Evolutionary conservation across 1,140 invertebrate species (phyloP).

Genomic region (Drosophila takahashii): DNA sequence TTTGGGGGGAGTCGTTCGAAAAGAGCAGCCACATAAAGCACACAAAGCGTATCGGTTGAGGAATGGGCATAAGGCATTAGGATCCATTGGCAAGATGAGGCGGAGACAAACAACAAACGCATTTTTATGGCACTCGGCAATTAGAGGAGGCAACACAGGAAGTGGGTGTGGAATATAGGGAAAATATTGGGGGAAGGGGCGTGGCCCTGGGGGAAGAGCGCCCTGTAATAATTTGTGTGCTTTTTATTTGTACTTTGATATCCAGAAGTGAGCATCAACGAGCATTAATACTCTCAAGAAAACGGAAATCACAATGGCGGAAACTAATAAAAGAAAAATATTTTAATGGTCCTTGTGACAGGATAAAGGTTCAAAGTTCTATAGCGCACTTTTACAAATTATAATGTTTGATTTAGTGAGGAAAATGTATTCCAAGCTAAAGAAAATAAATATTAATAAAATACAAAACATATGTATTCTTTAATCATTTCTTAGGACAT

Average conservation of each 20-base stretch:
- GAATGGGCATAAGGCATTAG: not conserved
- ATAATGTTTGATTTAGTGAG: no score
- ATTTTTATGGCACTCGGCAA: slow-evolving; percentile 80
- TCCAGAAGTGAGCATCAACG: slow-evolving; percentile 24
- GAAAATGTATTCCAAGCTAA: not conserved
- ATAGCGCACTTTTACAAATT: no score
- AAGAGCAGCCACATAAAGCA: slow-evolving; percentile 59
- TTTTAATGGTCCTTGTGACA: not conserved
- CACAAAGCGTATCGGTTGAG: slow-evolving; percentile 27
- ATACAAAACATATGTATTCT: no score
- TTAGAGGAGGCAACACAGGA: slow-evolving; percentile 46
- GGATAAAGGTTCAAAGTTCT: not conserved
- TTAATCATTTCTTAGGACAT: no score
- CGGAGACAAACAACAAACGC: slow-evolving; percentile 55
- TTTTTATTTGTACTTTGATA: slow-evolving; percentile 74
- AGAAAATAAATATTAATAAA: no score
- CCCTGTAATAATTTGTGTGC: slow-evolving; percentile 72
- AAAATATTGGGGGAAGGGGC: not conserved
- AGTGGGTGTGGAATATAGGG: slow-evolving; percentile 4
- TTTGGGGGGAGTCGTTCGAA: slow-evolving; percentile 7
- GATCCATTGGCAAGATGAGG: slow-evolving; percentile 8
- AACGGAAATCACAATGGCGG: slow-evolving; percentile 14
- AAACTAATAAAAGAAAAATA: slow-evolving; percentile 8
- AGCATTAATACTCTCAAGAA: slow-evolving; percentile 30
- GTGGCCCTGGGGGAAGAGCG: slow-evolving; percentile 29